Evolutionary conservation across 2,797 vertebrate species (phyloP).

Genomic region (Silurus aristotelis): DNA sequence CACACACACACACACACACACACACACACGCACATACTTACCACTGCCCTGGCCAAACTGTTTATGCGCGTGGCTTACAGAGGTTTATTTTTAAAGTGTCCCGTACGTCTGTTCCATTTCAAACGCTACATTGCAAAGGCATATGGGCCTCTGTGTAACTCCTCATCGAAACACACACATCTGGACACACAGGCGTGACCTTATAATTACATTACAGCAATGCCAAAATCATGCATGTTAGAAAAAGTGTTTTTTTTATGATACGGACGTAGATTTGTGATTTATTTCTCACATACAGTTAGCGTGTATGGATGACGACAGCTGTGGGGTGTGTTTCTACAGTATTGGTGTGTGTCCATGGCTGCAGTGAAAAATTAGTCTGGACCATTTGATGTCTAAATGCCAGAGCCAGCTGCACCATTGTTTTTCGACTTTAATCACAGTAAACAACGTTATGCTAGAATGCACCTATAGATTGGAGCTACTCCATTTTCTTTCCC

Average conservation of each 20-base stretch:
- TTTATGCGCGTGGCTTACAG: slow-evolving; percentile 75
- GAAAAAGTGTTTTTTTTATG: background rate
- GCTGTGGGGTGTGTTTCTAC: slow-evolving; percentile 14
- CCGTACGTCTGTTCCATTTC: slow-evolving; percentile 53
- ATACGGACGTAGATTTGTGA: background rate
- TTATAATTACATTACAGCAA: slow-evolving; percentile 9
- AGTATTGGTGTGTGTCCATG: slow-evolving; percentile 18
- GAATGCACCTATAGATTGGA: slow-evolving; percentile 53
- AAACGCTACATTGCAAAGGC: slow-evolving; percentile 25
- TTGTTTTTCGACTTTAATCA: slow-evolving; percentile 60
- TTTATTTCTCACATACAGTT: background rate
- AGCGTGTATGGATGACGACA: background rate
- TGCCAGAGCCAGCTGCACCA: slow-evolving; percentile 45
- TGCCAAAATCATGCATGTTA: background rate
- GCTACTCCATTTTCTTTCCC: slow-evolving; percentile 47
- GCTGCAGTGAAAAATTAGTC: slow-evolving; percentile 36
- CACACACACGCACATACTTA: slow-evolving; percentile 8
- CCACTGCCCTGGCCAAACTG: slow-evolving; percentile 69
- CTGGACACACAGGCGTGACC: slow-evolving; percentile 11
- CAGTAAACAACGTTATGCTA: slow-evolving; percentile 56
- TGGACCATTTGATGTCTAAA: slow-evolving; percentile 42
- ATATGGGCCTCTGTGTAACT: background rate
- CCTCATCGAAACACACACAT: slow-evolving; percentile 16
- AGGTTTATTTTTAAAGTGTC: slow-evolving; percentile 74
- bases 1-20: background rate